Evolutionary conservation across 1,140 invertebrate genomes (phyloP).

Genomic region (Lamellibrachia luymesi): DNA sequence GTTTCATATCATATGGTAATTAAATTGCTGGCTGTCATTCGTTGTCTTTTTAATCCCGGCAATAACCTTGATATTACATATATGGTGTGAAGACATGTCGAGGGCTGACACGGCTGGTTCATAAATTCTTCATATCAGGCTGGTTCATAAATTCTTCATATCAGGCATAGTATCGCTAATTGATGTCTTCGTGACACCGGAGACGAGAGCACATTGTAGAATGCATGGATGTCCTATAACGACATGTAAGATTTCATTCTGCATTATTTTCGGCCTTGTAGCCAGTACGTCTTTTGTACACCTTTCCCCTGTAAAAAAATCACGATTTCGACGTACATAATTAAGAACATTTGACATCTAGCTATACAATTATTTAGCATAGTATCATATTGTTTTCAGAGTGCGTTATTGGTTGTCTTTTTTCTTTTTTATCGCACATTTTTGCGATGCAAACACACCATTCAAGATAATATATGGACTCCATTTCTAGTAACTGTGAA

Average conservation of each 20-base stretch:
- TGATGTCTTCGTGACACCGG: not conserved
- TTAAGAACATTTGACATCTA: not conserved
- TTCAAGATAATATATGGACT: too few relatives aligned
- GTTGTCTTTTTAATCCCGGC: too few relatives aligned
- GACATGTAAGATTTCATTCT: slow-evolving; percentile 50
- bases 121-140: not conserved
- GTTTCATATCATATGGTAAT: too few relatives aligned
- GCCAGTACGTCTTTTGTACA: slow-evolving; percentile 78
- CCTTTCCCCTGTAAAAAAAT: slow-evolving; percentile 69
- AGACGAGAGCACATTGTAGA: not conserved
- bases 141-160: not conserved
- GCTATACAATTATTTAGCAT: not conserved
- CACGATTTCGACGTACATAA: not conserved
- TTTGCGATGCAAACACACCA: too few relatives aligned
- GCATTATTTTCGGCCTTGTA: slow-evolving; percentile 67
- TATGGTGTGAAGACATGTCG: too few relatives aligned
- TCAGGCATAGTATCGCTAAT: not conserved
- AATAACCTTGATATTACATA: not conserved
- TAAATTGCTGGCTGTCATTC: too few relatives aligned
- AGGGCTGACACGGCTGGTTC: too few relatives aligned
- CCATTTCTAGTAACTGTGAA: too few relatives aligned
- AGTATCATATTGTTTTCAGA: too few relatives aligned
- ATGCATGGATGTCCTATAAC: not conserved
- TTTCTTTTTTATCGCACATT: too few relatives aligned
- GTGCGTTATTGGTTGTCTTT: too few relatives aligned